These are phyloP conservation scores for Scyliorhinus canicula DNA, from an alignment of 2,797 vertebrate genomes.

Conservation along the genomic window DNA sequence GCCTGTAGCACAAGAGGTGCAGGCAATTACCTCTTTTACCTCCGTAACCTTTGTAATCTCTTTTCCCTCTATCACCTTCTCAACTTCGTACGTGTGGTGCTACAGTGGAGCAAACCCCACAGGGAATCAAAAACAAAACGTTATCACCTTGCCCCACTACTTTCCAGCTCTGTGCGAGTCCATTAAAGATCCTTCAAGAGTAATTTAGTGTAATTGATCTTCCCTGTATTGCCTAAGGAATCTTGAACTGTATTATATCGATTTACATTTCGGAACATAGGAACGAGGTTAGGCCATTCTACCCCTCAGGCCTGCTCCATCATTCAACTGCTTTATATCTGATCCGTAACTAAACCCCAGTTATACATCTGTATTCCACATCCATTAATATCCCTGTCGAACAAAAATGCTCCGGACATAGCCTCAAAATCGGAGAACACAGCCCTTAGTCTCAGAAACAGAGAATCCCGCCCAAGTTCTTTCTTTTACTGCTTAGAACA, in stretches of 20 bases:
- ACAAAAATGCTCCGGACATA: too few species aligned
- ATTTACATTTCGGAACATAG: neutral
- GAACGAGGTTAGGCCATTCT: neutral
- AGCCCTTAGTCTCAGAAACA: too few species aligned
- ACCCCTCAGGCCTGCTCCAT: neutral
- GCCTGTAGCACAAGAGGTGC: neutral
- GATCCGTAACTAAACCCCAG: neutral
- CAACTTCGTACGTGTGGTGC: constrained; percentile 70
- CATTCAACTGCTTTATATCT: too few species aligned
- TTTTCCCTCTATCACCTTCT: constrained; percentile 63
- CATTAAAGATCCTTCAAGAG: neutral
- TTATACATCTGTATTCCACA: neutral
- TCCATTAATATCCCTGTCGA: neutral
- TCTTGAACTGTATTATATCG: neutral
- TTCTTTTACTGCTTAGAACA: neutral
- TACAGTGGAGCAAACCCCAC: constrained; percentile 47
- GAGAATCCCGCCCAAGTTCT: neutral
- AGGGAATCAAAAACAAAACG: constrained; percentile 15
- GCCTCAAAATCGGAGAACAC: too few species aligned
- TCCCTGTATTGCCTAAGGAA: neutral
- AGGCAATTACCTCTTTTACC: constrained; percentile 60
- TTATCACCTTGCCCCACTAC: neutral
- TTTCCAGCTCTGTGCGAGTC: constrained; percentile 19
- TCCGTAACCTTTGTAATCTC: constrained; percentile 55
- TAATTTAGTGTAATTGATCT: neutral